Percentiles rank a stretch among this genome's conserved stretches.
phyloP scores from a whole-genome alignment of 2,888 invertebrate species.

The Loripinus fragilis region DNA sequence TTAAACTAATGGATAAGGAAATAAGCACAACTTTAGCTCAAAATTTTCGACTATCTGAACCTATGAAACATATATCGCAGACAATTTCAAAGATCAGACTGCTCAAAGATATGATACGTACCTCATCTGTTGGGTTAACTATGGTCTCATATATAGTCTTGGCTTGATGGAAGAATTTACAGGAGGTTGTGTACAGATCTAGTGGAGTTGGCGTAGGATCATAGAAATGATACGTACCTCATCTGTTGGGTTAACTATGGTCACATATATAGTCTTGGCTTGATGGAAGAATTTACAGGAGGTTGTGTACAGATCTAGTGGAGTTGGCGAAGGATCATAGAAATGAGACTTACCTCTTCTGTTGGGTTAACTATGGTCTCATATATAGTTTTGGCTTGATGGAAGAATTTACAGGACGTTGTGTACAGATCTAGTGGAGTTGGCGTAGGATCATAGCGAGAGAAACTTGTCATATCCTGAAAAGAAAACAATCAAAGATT shows the following conservation, averaged over 20 bases:
- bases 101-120: too few relatives aligned
- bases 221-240: too few relatives aligned
- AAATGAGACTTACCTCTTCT: conserved; percentile 90
- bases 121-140: conserved; percentile 91
- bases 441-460: conserved; percentile 77
- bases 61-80: too few relatives aligned
- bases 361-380: conserved; percentile 93
- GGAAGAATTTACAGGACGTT: conserved; percentile 95
- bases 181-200: conserved; percentile 90
- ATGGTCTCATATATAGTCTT: conserved; percentile 93
- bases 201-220: conserved; percentile 78
- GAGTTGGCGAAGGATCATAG: conserved; percentile 78
- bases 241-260: conserved; percentile 91
- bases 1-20: too few relatives aligned
- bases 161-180: conserved; percentile 96
- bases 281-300: conserved; percentile 97
- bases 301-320: conserved; percentile 87
- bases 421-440: conserved; percentile 86
- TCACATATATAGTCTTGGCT: conserved; percentile 93
- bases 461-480: conserved; percentile 89
- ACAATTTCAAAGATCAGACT: too few relatives aligned
- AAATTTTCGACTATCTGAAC: too few relatives aligned
- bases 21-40: too few relatives aligned
- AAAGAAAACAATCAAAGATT: conserved; percentile 83
- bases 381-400: conserved; percentile 93